Conservation (phyloP, 2,888 invertebrate species). For the Strigamia maritima region DNA sequence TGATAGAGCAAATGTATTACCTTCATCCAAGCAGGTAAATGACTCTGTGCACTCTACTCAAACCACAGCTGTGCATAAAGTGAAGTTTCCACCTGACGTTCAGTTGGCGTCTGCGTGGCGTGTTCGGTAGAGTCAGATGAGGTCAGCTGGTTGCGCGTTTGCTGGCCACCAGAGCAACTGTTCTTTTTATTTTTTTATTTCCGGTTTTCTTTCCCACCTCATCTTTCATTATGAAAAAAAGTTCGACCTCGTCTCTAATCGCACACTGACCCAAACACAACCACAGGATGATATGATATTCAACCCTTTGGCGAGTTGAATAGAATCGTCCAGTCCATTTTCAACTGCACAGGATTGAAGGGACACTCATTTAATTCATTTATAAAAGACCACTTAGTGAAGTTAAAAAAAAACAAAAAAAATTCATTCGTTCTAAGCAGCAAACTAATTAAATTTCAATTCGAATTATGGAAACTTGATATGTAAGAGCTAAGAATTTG, state of each 20-base stretch:
- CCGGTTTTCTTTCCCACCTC: slow-evolving; percentile 34
- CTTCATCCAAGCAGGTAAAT: slow-evolving; percentile 30
- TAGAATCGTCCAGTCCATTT: slow-evolving; percentile 8
- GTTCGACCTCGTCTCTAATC: slow-evolving; percentile 33
- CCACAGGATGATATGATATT: slow-evolving; percentile 7
- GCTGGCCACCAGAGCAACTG: slow-evolving; percentile 32
- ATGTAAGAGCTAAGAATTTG: no score
- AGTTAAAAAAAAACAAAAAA: no score
- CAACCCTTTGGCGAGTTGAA: slow-evolving; percentile 8
- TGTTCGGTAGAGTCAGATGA: slow-evolving; percentile 15
- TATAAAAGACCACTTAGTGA: neutral
- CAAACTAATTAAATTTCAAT: no score
- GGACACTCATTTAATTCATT: neutral
- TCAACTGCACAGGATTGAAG: neutral
- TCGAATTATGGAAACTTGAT: no score
- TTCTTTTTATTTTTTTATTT: slow-evolving; percentile 28
- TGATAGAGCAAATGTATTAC: slow-evolving; percentile 22
- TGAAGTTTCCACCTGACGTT: slow-evolving; percentile 20
- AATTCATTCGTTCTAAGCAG: no score
- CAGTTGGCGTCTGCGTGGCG: slow-evolving; percentile 19
- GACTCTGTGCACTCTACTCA: neutral
- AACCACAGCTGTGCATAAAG: slow-evolving; percentile 7
- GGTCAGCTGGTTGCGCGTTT: slow-evolving; percentile 29
- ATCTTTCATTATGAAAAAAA: slow-evolving; percentile 25
- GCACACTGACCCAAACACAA: slow-evolving; percentile 28